Percentiles rank a stretch among this genome's conserved stretches.
These are phyloP conservation scores for Bombycilla garrulus DNA, from an alignment of 2,113 vertebrate species.

Conservation along the genomic window DNA sequence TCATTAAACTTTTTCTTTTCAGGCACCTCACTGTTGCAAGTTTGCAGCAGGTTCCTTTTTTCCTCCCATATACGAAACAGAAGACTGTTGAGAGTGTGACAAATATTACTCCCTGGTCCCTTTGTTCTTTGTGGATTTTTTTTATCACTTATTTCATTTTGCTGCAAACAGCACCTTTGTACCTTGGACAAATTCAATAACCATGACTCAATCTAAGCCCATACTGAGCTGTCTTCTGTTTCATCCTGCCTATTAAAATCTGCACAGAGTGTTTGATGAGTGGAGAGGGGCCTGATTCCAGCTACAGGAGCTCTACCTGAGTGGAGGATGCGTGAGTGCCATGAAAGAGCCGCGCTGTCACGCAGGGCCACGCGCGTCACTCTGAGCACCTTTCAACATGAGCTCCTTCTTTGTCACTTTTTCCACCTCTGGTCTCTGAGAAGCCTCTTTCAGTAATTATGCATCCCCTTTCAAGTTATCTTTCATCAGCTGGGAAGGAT, in stretches of 20 bases:
- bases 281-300: background rate
- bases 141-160: constrained; percentile 39
- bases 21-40: background rate
- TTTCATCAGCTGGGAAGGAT: background rate
- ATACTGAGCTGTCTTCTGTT: background rate
- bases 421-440: background rate
- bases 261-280: background rate
- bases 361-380: accelerated
- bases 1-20: background rate
- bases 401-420: background rate
- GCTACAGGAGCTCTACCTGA: background rate
- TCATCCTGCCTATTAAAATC: constrained; percentile 13
- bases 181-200: constrained; percentile 50
- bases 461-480: background rate
- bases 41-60: background rate
- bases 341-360: background rate
- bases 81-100: constrained; percentile 24
- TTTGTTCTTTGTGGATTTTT: constrained; percentile 42
- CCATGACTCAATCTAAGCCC: background rate
- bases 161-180: constrained; percentile 34
- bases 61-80: constrained; percentile 7
- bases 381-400: accelerated
- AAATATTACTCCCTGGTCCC: background rate
- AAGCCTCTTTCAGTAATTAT: background rate
- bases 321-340: accelerated